A percentile compares a stretch with the other conserved stretches of the same genome.
phyloP scores from a whole-genome alignment of 2,888 invertebrate genomes.

The Meloe dianella region DNA sequence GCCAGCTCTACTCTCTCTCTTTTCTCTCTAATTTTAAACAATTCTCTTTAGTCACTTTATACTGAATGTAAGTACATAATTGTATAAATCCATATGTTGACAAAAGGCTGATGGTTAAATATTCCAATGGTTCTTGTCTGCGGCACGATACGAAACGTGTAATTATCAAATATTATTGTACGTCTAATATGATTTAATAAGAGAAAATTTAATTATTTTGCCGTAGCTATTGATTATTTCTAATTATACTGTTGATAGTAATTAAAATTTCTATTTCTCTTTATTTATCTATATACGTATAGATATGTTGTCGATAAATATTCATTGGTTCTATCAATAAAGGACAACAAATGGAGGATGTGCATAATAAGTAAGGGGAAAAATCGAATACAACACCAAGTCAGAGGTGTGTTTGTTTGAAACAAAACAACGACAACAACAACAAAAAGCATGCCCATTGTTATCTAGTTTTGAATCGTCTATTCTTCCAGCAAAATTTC shows the following conservation, averaged over 20 bases:
- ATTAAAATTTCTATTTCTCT: background rate
- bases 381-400: conserved; percentile 27
- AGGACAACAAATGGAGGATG: conserved; percentile 27
- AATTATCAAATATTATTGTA: too few species aligned
- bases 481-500: background rate
- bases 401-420: conserved; percentile 24
- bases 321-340: conserved; percentile 14
- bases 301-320: conserved; percentile 16
- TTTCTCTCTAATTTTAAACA: conserved; percentile 22
- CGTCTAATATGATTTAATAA: background rate
- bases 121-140: too few species aligned
- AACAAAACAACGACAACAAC: too few species aligned
- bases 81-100: background rate
- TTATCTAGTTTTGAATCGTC: conserved; percentile 14
- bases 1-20: conserved; percentile 35
- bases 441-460: too few species aligned
- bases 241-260: background rate
- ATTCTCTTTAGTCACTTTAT: background rate
- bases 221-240: background rate
- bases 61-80: background rate
- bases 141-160: too few species aligned
- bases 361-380: conserved; percentile 27
- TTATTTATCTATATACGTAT: background rate
- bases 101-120: background rate
- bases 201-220: background rate